These are phyloP conservation scores for Butastur rufipennis DNA, from an alignment of 2,113 vertebrate species.

Conservation along the genomic window DNA sequence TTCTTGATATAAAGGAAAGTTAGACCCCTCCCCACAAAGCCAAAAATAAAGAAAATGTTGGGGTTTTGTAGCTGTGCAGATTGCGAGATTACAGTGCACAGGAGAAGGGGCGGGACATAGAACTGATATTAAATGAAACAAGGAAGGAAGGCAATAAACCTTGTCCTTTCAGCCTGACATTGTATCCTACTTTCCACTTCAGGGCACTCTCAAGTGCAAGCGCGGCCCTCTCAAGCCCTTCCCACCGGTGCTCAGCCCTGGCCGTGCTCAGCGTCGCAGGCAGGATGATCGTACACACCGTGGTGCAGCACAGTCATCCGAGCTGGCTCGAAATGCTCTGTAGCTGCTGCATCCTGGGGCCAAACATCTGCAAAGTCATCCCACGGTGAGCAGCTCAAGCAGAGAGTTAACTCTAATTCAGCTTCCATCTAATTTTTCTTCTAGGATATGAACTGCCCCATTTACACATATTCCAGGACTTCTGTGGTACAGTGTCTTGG, in stretches of 20 bases:
- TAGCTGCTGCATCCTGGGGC: background rate
- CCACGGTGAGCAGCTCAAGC: background rate
- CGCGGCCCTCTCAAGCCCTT: background rate
- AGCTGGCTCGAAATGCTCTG: background rate
- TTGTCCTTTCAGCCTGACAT: background rate
- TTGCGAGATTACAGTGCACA: too few relatives aligned
- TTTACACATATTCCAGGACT: background rate
- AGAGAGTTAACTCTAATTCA: background rate
- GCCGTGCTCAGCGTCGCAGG: accelerated
- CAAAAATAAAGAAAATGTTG: background rate
- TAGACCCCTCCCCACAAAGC: background rate
- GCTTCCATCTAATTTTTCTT: background rate
- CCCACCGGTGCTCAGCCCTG: accelerated
- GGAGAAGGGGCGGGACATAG: background rate
- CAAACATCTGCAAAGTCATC: background rate
- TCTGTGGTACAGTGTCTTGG: background rate
- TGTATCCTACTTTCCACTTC: background rate
- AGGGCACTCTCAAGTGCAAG: background rate
- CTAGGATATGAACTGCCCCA: background rate
- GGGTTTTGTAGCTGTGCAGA: background rate
- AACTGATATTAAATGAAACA: background rate
- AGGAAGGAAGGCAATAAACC: background rate
- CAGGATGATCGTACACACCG: background rate
- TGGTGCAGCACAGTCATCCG: too few relatives aligned
- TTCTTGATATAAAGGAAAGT: background rate